These are phyloP conservation scores for Agrypnus murinus DNA, from an alignment of 2,888 invertebrate genomes.

Conservation along the genomic window DNA sequence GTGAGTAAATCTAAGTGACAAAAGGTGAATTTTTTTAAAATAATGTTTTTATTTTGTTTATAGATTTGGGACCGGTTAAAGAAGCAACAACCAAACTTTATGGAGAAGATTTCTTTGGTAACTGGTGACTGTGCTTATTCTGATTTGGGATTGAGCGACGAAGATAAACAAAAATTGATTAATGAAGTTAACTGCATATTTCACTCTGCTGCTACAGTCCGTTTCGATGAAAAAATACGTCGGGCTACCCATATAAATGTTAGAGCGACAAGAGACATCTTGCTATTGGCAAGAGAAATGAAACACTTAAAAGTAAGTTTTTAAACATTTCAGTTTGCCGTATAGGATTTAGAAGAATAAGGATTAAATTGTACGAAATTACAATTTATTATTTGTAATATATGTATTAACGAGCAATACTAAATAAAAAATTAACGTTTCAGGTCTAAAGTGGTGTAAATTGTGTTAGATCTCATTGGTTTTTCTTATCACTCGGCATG, in stretches of 20 bases:
- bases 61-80: constrained; percentile 73
- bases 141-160: constrained; percentile 70
- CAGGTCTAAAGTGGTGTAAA: too few species aligned
- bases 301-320: constrained; percentile 74
- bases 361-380: too few species aligned
- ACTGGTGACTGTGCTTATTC: constrained; percentile 72
- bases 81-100: constrained; percentile 69
- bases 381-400: too few species aligned
- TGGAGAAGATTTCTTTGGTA: constrained; percentile 73
- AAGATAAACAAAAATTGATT: constrained; percentile 70
- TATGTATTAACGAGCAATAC: too few species aligned
- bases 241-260: constrained; percentile 73
- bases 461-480: too few species aligned
- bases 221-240: constrained; percentile 73
- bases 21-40: background rate
- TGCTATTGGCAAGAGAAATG: constrained; percentile 72
- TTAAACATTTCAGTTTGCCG: background rate
- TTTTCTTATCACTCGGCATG: too few species aligned
- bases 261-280: constrained; percentile 71
- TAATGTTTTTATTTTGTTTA: background rate
- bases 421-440: too few species aligned
- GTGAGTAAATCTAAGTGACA: constrained; percentile 68
- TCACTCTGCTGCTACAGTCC: constrained; percentile 74
- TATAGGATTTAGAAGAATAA: background rate
- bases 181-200: constrained; percentile 71